These are phyloP conservation scores for Podarcis siculus DNA, from an alignment of 2,797 vertebrate species.

Conservation along the genomic window DNA sequence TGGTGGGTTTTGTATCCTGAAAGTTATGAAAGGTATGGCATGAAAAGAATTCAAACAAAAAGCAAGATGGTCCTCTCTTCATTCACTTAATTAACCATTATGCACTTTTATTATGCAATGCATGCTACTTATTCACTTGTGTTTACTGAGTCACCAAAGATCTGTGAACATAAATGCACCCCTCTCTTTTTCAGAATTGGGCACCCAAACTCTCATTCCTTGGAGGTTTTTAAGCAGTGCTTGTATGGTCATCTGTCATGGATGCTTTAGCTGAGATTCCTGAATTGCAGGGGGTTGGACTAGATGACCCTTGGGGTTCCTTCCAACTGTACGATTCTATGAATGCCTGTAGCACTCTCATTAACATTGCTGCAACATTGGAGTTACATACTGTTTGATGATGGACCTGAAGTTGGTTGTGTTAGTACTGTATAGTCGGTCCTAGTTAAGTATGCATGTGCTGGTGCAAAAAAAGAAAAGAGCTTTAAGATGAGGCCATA, in stretches of 20 bases:
- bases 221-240: too few relatives aligned
- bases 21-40: too few relatives aligned
- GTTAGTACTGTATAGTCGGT: neutral
- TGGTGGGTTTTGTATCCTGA: too few relatives aligned
- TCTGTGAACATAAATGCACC: neutral
- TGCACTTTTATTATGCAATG: neutral
- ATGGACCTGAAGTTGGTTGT: neutral
- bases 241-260: too few relatives aligned
- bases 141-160: neutral
- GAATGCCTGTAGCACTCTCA: neutral
- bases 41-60: too few relatives aligned
- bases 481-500: neutral
- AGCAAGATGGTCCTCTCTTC: too few relatives aligned
- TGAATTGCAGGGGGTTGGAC: too few relatives aligned
- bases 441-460: neutral
- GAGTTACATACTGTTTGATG: neutral
- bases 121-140: neutral
- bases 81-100: neutral
- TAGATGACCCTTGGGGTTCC: too few relatives aligned
- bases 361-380: constrained; percentile 1
- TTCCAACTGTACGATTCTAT: neutral
- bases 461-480: neutral
- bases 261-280: too few relatives aligned
- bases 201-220: neutral
- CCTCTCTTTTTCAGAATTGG: neutral